Conservation (phyloP, 23 tunicate genomes). For the Styela plicata region DNA sequence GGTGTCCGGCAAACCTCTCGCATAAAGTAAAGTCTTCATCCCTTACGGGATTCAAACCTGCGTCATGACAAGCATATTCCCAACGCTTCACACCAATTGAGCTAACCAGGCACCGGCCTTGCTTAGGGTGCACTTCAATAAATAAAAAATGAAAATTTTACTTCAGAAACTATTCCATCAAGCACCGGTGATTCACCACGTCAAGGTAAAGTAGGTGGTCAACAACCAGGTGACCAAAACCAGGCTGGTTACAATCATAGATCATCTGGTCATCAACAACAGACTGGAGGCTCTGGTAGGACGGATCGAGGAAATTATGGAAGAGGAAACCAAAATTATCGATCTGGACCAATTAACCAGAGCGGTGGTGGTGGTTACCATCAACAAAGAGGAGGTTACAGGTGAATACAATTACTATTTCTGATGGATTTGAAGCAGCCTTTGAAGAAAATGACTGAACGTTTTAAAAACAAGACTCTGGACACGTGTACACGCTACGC, state of each 20-base stretch:
- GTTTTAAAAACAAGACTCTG: too few species aligned
- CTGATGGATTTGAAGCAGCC: too few species aligned
- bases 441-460: too few species aligned
- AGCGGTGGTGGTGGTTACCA: slow-evolving; percentile 17
- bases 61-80: too few species aligned
- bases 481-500: too few species aligned
- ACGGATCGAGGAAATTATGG: not conserved
- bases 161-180: not conserved
- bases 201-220: not conserved
- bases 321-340: not conserved
- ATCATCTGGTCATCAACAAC: not conserved
- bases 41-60: too few species aligned
- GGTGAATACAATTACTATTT: not conserved
- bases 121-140: too few species aligned
- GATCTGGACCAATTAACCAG: slow-evolving; percentile 4
- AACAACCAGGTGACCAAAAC: slow-evolving; percentile 4
- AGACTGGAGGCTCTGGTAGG: not conserved
- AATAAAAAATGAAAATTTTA: too few species aligned
- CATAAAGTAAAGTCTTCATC: too few species aligned
- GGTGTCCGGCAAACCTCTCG: too few species aligned
- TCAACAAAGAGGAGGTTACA: slow-evolving; percentile 3
- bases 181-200: not conserved
- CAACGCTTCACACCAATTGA: too few species aligned
- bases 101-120: too few species aligned
- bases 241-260: not conserved